Evolutionary conservation across 1,140 invertebrate species (phyloP).

Genomic region (Tetraneura akinire): DNA sequence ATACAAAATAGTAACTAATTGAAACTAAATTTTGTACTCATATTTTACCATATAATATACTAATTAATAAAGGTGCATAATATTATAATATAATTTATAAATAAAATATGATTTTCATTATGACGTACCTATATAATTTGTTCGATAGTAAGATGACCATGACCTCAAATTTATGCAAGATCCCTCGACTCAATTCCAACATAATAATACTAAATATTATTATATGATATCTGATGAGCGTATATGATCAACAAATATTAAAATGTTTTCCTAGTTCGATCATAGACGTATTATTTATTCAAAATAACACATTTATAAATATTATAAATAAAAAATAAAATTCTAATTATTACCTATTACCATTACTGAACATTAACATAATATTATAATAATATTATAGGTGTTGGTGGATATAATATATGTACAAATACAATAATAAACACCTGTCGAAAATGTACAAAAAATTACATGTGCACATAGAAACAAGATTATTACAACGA

Average conservation of each 20-base stretch:
- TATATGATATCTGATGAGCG: neutral
- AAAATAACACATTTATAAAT: too few species aligned
- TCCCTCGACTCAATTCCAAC: neutral
- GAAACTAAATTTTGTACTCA: too few species aligned
- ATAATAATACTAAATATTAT: neutral
- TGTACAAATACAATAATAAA: neutral
- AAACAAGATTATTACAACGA: slow-evolving; percentile 15
- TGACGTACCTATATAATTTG: neutral
- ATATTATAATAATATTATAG: neutral
- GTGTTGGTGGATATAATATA: neutral
- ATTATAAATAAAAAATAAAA: too few species aligned
- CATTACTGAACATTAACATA: neutral
- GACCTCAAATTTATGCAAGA: neutral
- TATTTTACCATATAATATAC: too few species aligned
- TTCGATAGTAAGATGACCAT: neutral
- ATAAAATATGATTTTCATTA: too few species aligned
- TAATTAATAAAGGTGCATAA: too few species aligned
- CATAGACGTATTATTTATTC: too few species aligned
- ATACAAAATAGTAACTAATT: too few species aligned
- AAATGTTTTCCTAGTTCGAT: neutral
- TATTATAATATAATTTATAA: too few species aligned
- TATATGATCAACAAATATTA: neutral
- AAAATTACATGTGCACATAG: neutral
- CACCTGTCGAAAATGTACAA: slow-evolving; percentile 16
- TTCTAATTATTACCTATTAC: neutral